phyloP scores from a whole-genome alignment of 2,113 vertebrate genomes.

The Progne subis region DNA sequence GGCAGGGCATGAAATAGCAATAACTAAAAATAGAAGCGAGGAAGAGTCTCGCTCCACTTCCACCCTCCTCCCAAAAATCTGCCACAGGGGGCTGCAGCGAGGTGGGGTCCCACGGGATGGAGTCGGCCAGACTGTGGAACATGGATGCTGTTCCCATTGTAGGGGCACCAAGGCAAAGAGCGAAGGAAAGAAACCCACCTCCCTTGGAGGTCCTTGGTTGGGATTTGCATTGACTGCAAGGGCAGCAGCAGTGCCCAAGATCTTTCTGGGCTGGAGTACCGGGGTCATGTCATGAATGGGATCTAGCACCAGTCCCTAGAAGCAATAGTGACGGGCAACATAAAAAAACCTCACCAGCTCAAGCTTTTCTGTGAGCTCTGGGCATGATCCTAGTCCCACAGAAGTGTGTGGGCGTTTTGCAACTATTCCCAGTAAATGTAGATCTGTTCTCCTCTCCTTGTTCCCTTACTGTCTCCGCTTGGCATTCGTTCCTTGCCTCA shows the following conservation, averaged over 20 bases:
- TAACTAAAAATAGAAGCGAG: not conserved
- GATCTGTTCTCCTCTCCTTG: conserved; percentile 1
- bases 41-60: not conserved
- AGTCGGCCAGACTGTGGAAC: fast-evolving
- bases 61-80: not conserved
- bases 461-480: not conserved
- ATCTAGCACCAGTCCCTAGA: not conserved
- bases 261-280: not conserved
- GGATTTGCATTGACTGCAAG: not conserved
- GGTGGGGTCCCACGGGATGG: fast-evolving
- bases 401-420: not conserved
- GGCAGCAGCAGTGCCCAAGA: not conserved
- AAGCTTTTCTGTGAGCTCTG: not conserved
- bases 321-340: fast-evolving
- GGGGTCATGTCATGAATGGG: fast-evolving
- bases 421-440: not conserved
- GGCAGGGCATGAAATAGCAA: not conserved
- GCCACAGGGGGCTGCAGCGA: fast-evolving
- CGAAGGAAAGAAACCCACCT: not conserved
- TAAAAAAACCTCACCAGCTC: not conserved
- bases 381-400: conserved; percentile 1
- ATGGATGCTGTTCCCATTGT: fast-evolving
- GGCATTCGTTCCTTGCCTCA: not conserved
- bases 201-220: not conserved
- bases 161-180: not conserved